Conservation (phyloP, 1,140 invertebrate species). For the Brevipalpus yothersi region DNA sequence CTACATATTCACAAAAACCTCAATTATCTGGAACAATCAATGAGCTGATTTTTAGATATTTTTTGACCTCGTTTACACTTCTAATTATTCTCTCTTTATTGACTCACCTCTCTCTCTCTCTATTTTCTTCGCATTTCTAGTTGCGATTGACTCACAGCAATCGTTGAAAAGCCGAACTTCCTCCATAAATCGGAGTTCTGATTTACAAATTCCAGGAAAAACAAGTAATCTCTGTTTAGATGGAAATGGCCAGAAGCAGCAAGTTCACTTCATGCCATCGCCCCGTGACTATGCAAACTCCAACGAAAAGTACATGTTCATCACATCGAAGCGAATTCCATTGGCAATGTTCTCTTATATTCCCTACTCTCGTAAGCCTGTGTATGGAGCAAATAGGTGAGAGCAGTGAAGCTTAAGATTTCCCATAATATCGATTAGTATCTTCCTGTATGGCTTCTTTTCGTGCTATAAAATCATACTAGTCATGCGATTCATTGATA, state of each 20-base stretch:
- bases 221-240: background rate
- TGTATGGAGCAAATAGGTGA: too few relatives aligned
- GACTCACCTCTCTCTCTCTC: background rate
- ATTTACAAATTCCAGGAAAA: background rate
- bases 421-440: too few relatives aligned
- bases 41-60: too few relatives aligned
- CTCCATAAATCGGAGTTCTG: background rate
- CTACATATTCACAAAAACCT: too few relatives aligned
- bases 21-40: too few relatives aligned
- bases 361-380: slow-evolving; percentile 2
- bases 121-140: background rate
- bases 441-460: too few relatives aligned
- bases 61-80: background rate
- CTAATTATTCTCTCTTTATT: background rate
- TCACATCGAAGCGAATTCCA: slow-evolving; percentile 38
- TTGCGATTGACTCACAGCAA: background rate
- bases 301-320: slow-evolving; percentile 30
- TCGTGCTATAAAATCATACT: background rate
- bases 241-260: background rate
- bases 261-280: slow-evolving; percentile 1
- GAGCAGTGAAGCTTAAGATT: too few relatives aligned
- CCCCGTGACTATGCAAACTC: slow-evolving; percentile 1
- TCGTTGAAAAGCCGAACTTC: background rate
- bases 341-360: slow-evolving; percentile 57
- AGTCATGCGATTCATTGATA: background rate